Evolutionary conservation across 2,888 invertebrate species (phyloP).

Genomic region (Palloptera scutellata): DNA sequence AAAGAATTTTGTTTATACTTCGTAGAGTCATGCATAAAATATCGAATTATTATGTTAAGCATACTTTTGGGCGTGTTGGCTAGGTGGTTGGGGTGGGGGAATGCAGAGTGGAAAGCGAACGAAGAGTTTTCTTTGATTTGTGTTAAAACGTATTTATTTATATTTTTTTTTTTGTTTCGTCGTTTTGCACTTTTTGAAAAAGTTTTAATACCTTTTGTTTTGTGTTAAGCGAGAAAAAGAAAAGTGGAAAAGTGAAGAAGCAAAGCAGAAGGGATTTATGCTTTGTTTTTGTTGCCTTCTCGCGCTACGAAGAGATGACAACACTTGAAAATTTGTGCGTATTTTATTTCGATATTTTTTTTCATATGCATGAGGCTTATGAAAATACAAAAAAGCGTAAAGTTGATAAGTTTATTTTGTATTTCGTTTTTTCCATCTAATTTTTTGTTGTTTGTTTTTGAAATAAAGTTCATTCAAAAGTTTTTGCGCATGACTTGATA

Average conservation of each 20-base stretch:
- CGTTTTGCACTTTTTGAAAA: background rate
- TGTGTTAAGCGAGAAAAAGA: background rate
- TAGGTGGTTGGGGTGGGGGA: background rate
- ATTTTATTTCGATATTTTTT: no score
- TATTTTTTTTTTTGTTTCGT: background rate
- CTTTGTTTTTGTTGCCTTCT: no score
- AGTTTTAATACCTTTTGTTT: constrained; percentile 6
- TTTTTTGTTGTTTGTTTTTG: no score
- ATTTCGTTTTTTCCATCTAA: no score
- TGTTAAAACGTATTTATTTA: background rate
- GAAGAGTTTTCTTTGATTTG: constrained; percentile 2
- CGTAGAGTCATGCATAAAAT: constrained; percentile 2
- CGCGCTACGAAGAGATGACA: no score
- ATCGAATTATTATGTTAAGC: constrained; percentile 4
- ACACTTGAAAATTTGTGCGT: no score
- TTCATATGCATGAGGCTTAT: no score
- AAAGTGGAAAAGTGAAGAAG: background rate
- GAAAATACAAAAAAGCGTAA: no score
- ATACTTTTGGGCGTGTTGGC: background rate
- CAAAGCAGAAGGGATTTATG: no score
- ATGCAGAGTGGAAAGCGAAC: background rate
- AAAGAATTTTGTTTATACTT: constrained; percentile 1
- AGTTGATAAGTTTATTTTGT: no score
- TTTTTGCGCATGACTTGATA: no score
- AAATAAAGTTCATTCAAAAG: no score